Conservation (phyloP, 2,113 vertebrate genomes). For the Promerops cafer region DNA sequence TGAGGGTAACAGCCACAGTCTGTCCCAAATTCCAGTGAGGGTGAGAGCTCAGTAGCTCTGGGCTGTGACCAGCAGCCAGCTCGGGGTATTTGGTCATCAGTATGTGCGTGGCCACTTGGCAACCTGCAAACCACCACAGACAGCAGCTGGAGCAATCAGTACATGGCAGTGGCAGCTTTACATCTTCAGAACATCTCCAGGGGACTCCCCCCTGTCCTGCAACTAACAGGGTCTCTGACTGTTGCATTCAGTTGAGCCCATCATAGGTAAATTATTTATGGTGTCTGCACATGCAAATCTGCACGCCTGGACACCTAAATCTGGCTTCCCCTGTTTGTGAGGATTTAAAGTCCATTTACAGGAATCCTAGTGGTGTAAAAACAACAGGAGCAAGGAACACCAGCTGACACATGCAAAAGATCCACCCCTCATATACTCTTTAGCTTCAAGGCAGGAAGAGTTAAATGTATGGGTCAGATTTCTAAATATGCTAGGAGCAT, state of each 20-base stretch:
- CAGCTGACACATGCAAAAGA: neutral
- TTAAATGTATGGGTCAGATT: neutral
- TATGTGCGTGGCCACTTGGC: neutral
- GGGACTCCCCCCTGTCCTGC: neutral
- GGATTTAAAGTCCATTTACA: neutral
- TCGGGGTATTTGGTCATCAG: neutral
- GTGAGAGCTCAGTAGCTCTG: neutral
- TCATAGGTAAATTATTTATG: neutral
- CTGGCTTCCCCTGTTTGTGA: neutral
- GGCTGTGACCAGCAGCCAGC: neutral
- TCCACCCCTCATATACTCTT: neutral
- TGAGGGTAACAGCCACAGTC: neutral
- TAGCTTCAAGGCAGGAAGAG: neutral
- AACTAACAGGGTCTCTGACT: neutral
- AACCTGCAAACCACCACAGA: neutral
- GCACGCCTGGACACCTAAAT: neutral
- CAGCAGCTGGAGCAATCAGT: rapidly evolving
- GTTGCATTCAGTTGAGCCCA: neutral
- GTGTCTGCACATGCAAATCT: neutral
- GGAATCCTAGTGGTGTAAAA: neutral
- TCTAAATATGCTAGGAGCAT: neutral
- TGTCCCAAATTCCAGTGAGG: neutral
- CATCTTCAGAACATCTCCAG: rapidly evolving
- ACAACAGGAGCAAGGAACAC: neutral
- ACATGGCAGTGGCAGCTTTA: neutral